A percentile compares a stretch with the other conserved stretches of the same genome.
Conservation (phyloP, 37 sponge, comb jelly and placozoan genomes). For the Spongia lamella region DNA sequence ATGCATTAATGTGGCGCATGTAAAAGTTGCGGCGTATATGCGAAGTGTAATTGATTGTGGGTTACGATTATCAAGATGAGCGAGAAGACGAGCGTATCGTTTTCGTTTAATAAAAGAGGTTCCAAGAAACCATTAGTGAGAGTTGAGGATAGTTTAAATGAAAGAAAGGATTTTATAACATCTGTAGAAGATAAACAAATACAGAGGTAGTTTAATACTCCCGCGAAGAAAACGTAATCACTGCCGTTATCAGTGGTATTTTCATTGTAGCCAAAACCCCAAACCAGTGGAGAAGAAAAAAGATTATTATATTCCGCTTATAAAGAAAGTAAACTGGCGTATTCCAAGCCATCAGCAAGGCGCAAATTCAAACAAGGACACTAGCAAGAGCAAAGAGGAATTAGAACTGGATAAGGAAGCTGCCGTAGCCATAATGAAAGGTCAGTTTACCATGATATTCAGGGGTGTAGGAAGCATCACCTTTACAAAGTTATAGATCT, state of each 20-base stretch:
- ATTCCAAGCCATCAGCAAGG: not conserved
- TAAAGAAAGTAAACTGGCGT: slow-evolving; percentile 46
- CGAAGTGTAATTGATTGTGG: no score
- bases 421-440: slow-evolving; percentile 68
- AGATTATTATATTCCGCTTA: slow-evolving; percentile 59
- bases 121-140: slow-evolving; percentile 12
- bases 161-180: slow-evolving; percentile 51
- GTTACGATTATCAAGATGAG: not conserved
- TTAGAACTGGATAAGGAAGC: slow-evolving; percentile 54
- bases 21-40: no score
- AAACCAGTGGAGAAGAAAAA: slow-evolving; percentile 22
- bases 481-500: not conserved
- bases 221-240: not conserved
- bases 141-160: not conserved
- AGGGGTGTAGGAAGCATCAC: not conserved
- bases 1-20: no score
- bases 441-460: slow-evolving; percentile 13
- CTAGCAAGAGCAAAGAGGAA: slow-evolving; percentile 31
- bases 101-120: slow-evolving; percentile 7
- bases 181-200: slow-evolving; percentile 62
- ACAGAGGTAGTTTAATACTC: slow-evolving; percentile 49
- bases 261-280: slow-evolving; percentile 34
- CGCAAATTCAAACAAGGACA: not conserved
- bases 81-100: not conserved
- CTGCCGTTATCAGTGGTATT: not conserved